These are phyloP conservation scores for Petrocephalus sullivani DNA, from an alignment of 2,797 vertebrate genomes.

Conservation along the genomic window DNA sequence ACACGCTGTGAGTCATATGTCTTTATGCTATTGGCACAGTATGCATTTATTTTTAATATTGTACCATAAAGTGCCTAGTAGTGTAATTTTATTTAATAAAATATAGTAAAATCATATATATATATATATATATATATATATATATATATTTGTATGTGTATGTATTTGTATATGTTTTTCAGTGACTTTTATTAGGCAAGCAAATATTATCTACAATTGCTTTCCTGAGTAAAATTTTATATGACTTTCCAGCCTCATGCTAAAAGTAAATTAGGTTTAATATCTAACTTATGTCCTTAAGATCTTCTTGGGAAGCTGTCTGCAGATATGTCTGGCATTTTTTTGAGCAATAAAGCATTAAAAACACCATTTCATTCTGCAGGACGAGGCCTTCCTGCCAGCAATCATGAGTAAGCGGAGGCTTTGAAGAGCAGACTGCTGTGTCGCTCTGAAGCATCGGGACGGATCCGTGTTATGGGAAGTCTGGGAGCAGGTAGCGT, in stretches of 20 bases:
- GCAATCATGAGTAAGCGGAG: not conserved
- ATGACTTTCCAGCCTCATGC: not conserved
- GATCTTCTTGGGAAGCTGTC: not conserved
- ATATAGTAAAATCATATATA: not conserved
- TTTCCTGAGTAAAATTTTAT: not conserved
- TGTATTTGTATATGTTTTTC: not conserved
- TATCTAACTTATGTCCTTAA: not conserved
- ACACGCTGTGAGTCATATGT: not conserved
- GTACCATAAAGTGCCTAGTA: not conserved
- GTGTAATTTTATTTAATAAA: not conserved
- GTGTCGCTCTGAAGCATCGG: conserved; percentile 17
- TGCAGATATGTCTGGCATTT: not conserved
- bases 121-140: too few species aligned
- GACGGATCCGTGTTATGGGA: not conserved
- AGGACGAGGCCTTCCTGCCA: not conserved
- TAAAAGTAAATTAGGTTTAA: not conserved
- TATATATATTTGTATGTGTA: too few species aligned
- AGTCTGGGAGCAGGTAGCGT: not conserved
- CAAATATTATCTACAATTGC: conserved; percentile 2
- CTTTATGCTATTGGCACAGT: not conserved
- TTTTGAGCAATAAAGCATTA: not conserved
- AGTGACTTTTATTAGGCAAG: not conserved
- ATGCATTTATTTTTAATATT: not conserved
- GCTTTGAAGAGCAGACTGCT: not conserved
- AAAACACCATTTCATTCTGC: not conserved